These are phyloP conservation scores for Stegodyphus dumicola DNA, from an alignment of 1,140 invertebrate genomes.

Conservation along the genomic window DNA sequence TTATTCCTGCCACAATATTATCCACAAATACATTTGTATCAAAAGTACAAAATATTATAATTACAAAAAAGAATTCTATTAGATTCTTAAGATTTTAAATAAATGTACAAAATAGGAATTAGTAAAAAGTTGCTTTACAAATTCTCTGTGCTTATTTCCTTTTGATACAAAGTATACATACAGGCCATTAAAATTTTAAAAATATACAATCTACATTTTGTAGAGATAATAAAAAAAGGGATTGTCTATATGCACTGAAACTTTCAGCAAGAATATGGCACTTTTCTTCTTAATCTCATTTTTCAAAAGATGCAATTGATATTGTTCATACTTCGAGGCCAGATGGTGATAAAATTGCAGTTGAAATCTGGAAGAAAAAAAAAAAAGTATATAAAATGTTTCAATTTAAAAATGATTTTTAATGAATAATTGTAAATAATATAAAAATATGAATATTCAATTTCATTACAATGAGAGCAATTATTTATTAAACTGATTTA, in stretches of 20 bases:
- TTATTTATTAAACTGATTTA: neutral
- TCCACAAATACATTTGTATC: conserved; percentile 6
- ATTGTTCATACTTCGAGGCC: conserved; percentile 46
- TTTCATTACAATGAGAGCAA: neutral
- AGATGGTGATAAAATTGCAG: conserved; percentile 35
- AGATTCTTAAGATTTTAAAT: neutral
- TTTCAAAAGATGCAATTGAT: conserved; percentile 55
- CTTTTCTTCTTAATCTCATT: neutral
- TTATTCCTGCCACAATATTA: neutral
- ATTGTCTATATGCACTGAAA: neutral
- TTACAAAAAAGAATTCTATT: neutral
- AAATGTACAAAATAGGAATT: neutral
- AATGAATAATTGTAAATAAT: neutral
- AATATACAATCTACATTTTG: neutral
- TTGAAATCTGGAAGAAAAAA: conserved; percentile 26
- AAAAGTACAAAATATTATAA: conserved; percentile 28
- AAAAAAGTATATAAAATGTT: neutral
- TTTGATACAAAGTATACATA: neutral
- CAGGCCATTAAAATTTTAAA: neutral
- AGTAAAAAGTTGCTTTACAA: neutral
- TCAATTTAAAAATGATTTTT: neutral
- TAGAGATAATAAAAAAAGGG: neutral
- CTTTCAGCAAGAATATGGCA: conserved; percentile 22
- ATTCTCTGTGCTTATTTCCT: neutral
- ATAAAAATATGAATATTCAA: neutral